Evolutionary conservation across 2,888 invertebrate species (phyloP).

Genomic region (Chalcis sispes): DNA sequence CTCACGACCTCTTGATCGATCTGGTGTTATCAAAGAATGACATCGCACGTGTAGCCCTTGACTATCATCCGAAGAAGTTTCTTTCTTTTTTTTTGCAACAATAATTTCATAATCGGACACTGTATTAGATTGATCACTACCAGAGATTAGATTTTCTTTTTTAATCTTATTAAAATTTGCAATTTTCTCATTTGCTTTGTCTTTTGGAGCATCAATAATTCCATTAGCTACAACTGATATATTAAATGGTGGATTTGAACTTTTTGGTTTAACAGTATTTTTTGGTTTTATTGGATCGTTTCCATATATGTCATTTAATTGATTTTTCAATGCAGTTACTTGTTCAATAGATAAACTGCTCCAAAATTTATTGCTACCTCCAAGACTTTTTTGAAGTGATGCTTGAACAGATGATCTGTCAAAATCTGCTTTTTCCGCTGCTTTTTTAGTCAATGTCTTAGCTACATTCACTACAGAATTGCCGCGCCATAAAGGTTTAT

Average conservation of each 20-base stretch:
- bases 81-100: conserved; percentile 64
- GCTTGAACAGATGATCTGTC: conserved; percentile 75
- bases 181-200: neutral
- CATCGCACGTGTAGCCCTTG: conserved; percentile 71
- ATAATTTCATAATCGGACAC: conserved; percentile 67
- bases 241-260: neutral
- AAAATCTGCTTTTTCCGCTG: conserved; percentile 76
- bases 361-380: conserved; percentile 87
- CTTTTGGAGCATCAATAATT: conserved; percentile 42
- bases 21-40: conserved; percentile 70
- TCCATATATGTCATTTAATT: conserved; percentile 89
- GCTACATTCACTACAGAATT: conserved; percentile 89
- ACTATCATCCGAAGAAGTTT: conserved; percentile 58
- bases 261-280: conserved; percentile 54
- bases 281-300: conserved; percentile 75
- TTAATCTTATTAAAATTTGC: neutral
- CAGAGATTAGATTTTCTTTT: conserved; percentile 16
- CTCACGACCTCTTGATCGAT: conserved; percentile 53
- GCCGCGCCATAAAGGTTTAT: conserved; percentile 90
- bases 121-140: conserved; percentile 38
- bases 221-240: conserved; percentile 24
- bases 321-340: conserved; percentile 86
- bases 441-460: conserved; percentile 82
- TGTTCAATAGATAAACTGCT: conserved; percentile 91
- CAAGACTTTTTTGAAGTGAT: conserved; percentile 77